Base-by-base conservation (phyloP, 2,113 vertebrate species). In the Leucosticte australis region DNA sequence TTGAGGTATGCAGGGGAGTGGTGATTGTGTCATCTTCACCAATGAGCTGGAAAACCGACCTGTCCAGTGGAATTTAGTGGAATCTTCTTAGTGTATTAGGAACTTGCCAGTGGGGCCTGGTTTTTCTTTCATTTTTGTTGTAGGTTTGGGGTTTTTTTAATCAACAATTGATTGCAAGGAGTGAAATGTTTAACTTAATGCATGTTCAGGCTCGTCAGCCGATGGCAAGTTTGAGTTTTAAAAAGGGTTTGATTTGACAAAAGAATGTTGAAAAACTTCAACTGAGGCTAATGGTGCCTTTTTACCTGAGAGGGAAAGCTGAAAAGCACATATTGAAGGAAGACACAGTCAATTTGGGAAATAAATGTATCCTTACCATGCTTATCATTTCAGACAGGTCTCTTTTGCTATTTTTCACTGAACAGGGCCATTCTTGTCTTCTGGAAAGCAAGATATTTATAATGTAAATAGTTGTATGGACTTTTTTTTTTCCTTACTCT, bases 391-490 rank as follows among this genome's bases (percentile, higher is more conserved):
- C 56, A 78, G 73, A 77, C 65, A 97, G 77, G 84, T 94, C 69
- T 80, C 76, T 47, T 83, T 44, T 65, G 88, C 90, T 88, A 53
- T 62, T 92, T 95, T 96, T 95, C 94, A 91, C 93, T 92, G 91
- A 96, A 69, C 69, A 90, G 92, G 78, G 88, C 93, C 97, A 92
- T 80, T 89, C 56, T 87, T 95, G 92, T 95, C 92, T 96, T 93
- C 89, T 97, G 90, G 93, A 95, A 96, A 94, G 90, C 55, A 93
- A 96, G 90, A 49, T 88, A 92, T 71, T 96, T 84, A 89, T 88
- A 83, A 87, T 98, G 97, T 98, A 98, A 97, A 98, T 98, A 98
- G 64, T 39, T 96, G 79, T 78, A 95, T 65, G 69, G 64, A 52
- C 53, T 55, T 55, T 55, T 55, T 92, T 83, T 88, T 64, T 50